These are phyloP conservation scores for Lithobates sylvaticus DNA, from an alignment of 2,797 vertebrate species.

Conservation along the genomic window DNA sequence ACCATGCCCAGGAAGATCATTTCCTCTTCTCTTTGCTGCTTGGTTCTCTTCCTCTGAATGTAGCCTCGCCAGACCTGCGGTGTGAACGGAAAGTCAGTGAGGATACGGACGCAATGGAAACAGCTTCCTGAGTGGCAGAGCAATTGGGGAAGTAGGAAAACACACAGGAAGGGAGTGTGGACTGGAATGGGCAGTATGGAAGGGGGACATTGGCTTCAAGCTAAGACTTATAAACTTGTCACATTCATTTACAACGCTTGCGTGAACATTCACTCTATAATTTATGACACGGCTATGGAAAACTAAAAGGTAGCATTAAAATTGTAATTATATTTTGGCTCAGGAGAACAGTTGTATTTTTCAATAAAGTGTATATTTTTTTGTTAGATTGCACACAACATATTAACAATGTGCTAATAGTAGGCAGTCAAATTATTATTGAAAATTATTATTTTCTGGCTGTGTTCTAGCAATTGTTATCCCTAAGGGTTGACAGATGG, in stretches of 20 bases:
- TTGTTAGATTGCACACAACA: not conserved
- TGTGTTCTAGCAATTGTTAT: no score
- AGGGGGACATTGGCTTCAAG: not conserved
- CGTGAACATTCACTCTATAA: not conserved
- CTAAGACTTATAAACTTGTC: not conserved
- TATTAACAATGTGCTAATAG: not conserved
- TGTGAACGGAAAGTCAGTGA: constrained; percentile 57
- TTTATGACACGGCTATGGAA: not conserved
- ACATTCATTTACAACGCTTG: not conserved
- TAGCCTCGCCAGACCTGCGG: constrained; percentile 82
- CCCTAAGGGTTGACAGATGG: no score
- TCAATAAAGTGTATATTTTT: not conserved
- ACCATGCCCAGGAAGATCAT: constrained; percentile 89
- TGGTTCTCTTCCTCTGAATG: constrained; percentile 74
- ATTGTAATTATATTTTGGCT: not conserved
- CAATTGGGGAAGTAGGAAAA: constrained; percentile 35
- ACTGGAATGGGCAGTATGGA: constrained; percentile 2
- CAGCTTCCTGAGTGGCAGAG: constrained; percentile 44
- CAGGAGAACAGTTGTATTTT: not conserved
- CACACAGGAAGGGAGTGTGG: constrained; percentile 52
- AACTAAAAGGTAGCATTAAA: not conserved
- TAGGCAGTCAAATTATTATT: not conserved
- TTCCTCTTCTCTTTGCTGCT: constrained; percentile 78
- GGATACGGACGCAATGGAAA: constrained; percentile 39
- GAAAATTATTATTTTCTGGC: no score